Evolutionary conservation across 2,797 vertebrate genomes (phyloP).

Genomic region (Lates japonicus): DNA sequence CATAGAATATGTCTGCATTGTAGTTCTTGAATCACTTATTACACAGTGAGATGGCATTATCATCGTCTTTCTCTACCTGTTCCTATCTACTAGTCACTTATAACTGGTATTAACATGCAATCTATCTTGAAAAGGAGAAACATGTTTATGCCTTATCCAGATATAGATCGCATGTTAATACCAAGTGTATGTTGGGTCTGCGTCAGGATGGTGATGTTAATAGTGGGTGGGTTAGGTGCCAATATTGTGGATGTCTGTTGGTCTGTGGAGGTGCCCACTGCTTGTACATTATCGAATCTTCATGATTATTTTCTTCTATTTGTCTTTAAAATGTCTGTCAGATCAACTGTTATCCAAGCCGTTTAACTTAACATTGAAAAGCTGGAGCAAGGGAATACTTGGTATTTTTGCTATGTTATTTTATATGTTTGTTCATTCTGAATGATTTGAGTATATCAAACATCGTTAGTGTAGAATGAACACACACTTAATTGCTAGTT

Average conservation of each 20-base stretch:
- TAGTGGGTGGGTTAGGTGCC: not conserved
- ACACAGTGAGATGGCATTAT: too few relatives aligned
- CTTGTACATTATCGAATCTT: not conserved
- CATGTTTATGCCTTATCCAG: not conserved
- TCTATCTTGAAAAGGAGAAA: not conserved
- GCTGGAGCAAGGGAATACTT: not conserved
- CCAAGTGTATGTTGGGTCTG: not conserved
- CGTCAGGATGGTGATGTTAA: not conserved
- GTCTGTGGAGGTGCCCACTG: not conserved
- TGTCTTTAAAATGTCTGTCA: not conserved
- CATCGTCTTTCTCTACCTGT: not conserved
- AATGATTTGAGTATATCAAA: not conserved
- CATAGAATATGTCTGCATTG: not conserved
- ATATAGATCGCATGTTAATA: not conserved
- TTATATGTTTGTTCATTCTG: not conserved
- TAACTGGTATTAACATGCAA: not conserved
- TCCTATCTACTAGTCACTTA: not conserved
- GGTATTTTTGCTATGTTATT: not conserved
- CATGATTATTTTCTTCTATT: not conserved
- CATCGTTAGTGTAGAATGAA: not conserved
- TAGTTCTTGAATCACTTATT: not conserved
- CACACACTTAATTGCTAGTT: constrained; percentile 1
- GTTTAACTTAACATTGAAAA: not conserved
- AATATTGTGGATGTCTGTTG: not conserved
- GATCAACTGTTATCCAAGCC: too few relatives aligned